Conservation (phyloP, 1,140 invertebrate species). For the Ericerus pela region DNA sequence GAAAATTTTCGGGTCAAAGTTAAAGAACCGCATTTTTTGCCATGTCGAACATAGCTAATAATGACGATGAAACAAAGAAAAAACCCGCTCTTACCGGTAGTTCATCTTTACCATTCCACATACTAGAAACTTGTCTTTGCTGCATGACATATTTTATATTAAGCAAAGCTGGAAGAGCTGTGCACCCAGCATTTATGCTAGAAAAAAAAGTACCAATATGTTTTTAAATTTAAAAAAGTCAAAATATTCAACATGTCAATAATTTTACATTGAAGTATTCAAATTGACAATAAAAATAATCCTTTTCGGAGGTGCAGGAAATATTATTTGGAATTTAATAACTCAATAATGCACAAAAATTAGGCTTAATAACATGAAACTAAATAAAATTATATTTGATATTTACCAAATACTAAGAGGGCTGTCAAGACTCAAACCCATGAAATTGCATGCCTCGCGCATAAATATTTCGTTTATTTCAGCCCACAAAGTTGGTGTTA, state of each 20-base stretch:
- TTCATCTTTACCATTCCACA: slow-evolving; percentile 92
- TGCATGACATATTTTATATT: slow-evolving; percentile 94
- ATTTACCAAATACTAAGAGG: slow-evolving; percentile 51
- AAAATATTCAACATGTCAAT: neutral
- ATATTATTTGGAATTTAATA: neutral
- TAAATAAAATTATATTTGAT: slow-evolving; percentile 2
- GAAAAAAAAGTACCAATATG: slow-evolving; percentile 25
- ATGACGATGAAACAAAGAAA: neutral
- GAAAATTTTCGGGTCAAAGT: too few species aligned
- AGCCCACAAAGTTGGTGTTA: slow-evolving; percentile 65
- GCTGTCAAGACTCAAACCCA: slow-evolving; percentile 79
- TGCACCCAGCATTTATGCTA: slow-evolving; percentile 80
- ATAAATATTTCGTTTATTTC: slow-evolving; percentile 83
- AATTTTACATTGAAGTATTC: neutral
- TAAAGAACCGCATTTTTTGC: too few species aligned
- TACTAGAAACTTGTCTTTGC: slow-evolving; percentile 80
- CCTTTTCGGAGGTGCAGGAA: neutral
- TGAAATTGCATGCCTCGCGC: slow-evolving; percentile 75
- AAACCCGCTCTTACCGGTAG: slow-evolving; percentile 55
- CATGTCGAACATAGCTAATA: too few species aligned
- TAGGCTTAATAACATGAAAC: too few species aligned
- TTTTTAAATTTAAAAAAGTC: too few species aligned
- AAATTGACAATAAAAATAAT: neutral
- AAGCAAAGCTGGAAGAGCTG: slow-evolving; percentile 78
- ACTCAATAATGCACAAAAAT: too few species aligned